A percentile compares a stretch with the other conserved stretches of the same genome.
Evolutionary conservation across 2,888 invertebrate genomes (phyloP).

Genomic region (Serrognathus titanus): DNA sequence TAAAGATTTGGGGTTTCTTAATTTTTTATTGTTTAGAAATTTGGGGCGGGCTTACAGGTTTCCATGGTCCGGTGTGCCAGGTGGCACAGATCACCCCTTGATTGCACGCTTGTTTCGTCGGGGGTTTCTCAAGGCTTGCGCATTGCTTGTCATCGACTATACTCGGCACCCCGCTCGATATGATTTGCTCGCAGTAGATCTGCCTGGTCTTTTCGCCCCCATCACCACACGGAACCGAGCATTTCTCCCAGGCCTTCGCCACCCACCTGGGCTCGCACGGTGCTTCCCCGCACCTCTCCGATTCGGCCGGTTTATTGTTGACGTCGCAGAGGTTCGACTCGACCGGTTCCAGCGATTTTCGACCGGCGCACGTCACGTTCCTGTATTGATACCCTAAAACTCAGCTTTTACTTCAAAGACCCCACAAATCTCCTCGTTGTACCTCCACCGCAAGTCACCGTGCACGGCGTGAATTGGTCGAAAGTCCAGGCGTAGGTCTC

Average conservation of each 20-base stretch:
- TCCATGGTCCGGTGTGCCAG: slow-evolving; percentile 89
- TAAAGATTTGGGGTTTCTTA: neutral
- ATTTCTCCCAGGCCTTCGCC: slow-evolving; percentile 73
- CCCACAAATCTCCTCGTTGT: slow-evolving; percentile 23
- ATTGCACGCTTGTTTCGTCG: slow-evolving; percentile 69
- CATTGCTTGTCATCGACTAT: slow-evolving; percentile 76
- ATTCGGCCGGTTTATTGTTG: slow-evolving; percentile 66
- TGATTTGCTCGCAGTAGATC: slow-evolving; percentile 77
- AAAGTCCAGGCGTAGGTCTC: slow-evolving; percentile 83
- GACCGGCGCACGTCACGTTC: slow-evolving; percentile 75
- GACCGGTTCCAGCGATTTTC: slow-evolving; percentile 67
- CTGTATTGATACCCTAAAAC: slow-evolving; percentile 68
- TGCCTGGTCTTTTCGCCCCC: slow-evolving; percentile 68
- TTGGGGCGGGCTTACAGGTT: slow-evolving; percentile 66
- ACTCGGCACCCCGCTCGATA: slow-evolving; percentile 66
- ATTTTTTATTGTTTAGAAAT: neutral
- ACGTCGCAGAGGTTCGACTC: slow-evolving; percentile 77
- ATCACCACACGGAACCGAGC: slow-evolving; percentile 78
- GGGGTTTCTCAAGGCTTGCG: slow-evolving; percentile 65
- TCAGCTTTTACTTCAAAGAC: neutral
- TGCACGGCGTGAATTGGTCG: slow-evolving; percentile 76
- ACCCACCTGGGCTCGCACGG: slow-evolving; percentile 82
- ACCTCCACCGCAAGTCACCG: slow-evolving; percentile 89
- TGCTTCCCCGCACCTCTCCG: slow-evolving; percentile 69
- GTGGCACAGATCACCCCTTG: slow-evolving; percentile 74